These are phyloP conservation scores for Cardiocondyla obscurior DNA, from an alignment of 1,140 invertebrate genomes.

Conservation along the genomic window DNA sequence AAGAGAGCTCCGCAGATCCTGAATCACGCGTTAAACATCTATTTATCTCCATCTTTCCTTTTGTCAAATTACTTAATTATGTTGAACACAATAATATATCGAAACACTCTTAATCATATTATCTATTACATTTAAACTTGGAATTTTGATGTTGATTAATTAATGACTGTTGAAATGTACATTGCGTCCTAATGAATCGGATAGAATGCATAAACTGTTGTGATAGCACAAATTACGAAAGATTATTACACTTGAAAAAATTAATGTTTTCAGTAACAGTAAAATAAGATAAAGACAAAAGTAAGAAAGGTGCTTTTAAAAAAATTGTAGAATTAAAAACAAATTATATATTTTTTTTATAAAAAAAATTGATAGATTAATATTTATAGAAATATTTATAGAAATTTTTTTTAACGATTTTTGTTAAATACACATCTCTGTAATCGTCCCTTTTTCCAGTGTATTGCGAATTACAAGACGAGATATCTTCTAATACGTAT, in stretches of 20 bases:
- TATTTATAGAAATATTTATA: too few relatives aligned
- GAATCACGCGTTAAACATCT: constrained; percentile 47
- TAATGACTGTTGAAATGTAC: constrained; percentile 3
- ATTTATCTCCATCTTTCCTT: constrained; percentile 1
- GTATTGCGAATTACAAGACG: background rate
- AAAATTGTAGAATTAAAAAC: too few relatives aligned
- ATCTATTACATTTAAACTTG: constrained; percentile 55
- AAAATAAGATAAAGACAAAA: background rate
- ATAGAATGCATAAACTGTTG: constrained; percentile 4
- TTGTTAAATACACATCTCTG: too few relatives aligned
- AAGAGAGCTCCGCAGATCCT: constrained; percentile 42
- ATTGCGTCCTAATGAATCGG: background rate
- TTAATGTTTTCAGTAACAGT: too few relatives aligned
- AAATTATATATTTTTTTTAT: too few relatives aligned
- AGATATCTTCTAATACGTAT: background rate
- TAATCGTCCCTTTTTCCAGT: background rate
- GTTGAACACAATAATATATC: constrained; percentile 80
- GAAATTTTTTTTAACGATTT: background rate
- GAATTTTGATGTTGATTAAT: constrained; percentile 44
- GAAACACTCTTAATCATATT: constrained; percentile 75
- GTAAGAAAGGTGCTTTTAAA: background rate
- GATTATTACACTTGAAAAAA: too few relatives aligned
- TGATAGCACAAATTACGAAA: too few relatives aligned
- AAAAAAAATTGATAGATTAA: too few relatives aligned
- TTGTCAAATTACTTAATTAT: constrained; percentile 67